These are phyloP conservation scores for Calliphora vicina DNA, from an alignment of 1,140 invertebrate genomes.

Conservation along the genomic window DNA sequence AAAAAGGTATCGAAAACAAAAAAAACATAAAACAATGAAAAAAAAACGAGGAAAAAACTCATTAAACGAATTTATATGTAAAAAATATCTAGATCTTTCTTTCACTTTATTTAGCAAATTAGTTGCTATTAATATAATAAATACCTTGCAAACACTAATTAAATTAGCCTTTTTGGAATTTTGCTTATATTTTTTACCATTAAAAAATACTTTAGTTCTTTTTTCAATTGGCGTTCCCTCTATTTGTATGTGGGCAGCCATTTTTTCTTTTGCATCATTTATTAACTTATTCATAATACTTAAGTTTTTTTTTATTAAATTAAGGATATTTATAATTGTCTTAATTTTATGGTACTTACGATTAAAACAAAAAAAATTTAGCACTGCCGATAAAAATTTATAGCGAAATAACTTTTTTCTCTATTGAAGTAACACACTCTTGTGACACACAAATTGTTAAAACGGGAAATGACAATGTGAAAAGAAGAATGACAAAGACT, in stretches of 20 bases:
- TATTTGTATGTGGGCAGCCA: not conserved
- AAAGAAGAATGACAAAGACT: not conserved
- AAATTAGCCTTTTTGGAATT: not conserved
- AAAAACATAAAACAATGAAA: not conserved
- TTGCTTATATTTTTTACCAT: not conserved
- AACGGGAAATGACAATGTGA: slow-evolving; percentile 39
- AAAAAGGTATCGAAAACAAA: not conserved
- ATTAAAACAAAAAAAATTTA: slow-evolving; percentile 45
- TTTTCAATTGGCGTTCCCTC: not conserved
- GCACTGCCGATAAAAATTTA: slow-evolving; percentile 38
- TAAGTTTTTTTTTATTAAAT: not conserved
- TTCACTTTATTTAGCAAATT: no score
- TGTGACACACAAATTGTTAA: slow-evolving; percentile 24
- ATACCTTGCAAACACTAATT: not conserved
- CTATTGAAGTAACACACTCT: slow-evolving; percentile 30
- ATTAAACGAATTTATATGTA: not conserved
- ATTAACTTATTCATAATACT: not conserved
- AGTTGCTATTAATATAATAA: no score
- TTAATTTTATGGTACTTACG: slow-evolving; percentile 38
- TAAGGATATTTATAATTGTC: not conserved
- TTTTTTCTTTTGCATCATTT: not conserved
- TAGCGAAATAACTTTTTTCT: slow-evolving; percentile 1
- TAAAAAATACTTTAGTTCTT: no score
- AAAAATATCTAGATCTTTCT: not conserved
- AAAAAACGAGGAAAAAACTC: not conserved